Conservation (phyloP, 2,888 invertebrate genomes). For the Tenthredo mesomela region DNA sequence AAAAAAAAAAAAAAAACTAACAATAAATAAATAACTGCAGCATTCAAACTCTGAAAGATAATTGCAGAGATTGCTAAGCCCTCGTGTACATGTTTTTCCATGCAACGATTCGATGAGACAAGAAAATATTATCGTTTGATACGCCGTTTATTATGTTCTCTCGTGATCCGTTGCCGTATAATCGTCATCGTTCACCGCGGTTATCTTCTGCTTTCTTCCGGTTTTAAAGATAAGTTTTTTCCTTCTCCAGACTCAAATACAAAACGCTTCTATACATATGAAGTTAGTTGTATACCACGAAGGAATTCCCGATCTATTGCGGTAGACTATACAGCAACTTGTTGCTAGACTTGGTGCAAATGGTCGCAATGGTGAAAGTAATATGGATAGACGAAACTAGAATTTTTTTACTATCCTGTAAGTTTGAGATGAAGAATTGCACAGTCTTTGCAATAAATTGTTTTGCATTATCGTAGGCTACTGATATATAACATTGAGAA, state of each 20-base stretch:
- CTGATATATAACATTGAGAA: slow-evolving; percentile 34
- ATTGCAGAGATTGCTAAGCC: neutral
- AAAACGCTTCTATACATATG: neutral
- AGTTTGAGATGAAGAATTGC: neutral
- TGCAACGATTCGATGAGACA: neutral
- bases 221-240: neutral
- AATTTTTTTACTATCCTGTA: neutral
- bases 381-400: neutral
- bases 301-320: neutral
- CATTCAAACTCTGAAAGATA: neutral
- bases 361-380: neutral
- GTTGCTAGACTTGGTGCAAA: neutral
- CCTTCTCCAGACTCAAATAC: neutral
- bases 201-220: neutral
- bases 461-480: slow-evolving; percentile 16
- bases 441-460: neutral
- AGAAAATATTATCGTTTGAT: neutral
- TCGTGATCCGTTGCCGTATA: neutral
- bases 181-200: neutral
- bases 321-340: neutral
- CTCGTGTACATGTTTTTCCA: neutral
- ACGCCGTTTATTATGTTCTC: neutral
- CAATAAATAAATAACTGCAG: neutral
- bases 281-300: neutral
- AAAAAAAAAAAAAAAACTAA: neutral